These are phyloP conservation scores for Prochilodus magdalenae DNA, from an alignment of 2,113 vertebrate genomes.

Conservation along the genomic window DNA sequence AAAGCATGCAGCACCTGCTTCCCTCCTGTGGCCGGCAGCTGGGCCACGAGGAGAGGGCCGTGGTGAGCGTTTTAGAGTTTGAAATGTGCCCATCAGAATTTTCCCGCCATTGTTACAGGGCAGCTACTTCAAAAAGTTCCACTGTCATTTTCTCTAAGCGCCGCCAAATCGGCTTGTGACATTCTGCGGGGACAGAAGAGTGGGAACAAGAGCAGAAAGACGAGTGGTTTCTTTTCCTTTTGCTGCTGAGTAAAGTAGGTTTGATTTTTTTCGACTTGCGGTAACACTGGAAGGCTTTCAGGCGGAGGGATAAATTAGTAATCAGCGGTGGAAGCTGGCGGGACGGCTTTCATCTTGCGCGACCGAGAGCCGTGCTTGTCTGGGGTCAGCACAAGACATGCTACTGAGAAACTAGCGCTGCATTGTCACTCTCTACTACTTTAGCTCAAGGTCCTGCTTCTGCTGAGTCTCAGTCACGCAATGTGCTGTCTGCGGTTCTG, in stretches of 20 bases:
- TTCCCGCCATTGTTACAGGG: slow-evolving; percentile 13
- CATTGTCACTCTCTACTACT: slow-evolving; percentile 3
- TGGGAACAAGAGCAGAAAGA: not conserved
- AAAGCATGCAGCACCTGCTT: slow-evolving; percentile 45
- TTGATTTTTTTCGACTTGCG: not conserved
- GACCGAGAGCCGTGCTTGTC: not conserved
- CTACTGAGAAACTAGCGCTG: not conserved
- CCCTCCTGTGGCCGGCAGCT: slow-evolving; percentile 6
- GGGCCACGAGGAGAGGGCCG: slow-evolving; percentile 19
- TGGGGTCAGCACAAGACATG: not conserved
- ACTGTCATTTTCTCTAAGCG: not conserved
- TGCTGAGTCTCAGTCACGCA: not conserved
- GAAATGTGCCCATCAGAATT: slow-evolving; percentile 23
- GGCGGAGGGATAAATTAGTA: slow-evolving; percentile 42
- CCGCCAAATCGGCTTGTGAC: slow-evolving; percentile 27
- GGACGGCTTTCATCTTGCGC: not conserved
- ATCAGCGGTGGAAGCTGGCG: not conserved
- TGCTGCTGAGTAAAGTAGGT: not conserved
- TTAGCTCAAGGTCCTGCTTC: not conserved
- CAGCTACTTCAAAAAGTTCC: slow-evolving; percentile 35
- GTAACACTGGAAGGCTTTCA: slow-evolving; percentile 27
- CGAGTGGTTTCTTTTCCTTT: slow-evolving; percentile 18
- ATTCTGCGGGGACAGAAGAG: not conserved
- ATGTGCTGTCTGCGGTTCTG: not conserved
- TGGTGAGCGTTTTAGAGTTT: slow-evolving; percentile 37